Conservation (phyloP, 2,797 vertebrate genomes). For the Eulemur albifrons region DNA sequence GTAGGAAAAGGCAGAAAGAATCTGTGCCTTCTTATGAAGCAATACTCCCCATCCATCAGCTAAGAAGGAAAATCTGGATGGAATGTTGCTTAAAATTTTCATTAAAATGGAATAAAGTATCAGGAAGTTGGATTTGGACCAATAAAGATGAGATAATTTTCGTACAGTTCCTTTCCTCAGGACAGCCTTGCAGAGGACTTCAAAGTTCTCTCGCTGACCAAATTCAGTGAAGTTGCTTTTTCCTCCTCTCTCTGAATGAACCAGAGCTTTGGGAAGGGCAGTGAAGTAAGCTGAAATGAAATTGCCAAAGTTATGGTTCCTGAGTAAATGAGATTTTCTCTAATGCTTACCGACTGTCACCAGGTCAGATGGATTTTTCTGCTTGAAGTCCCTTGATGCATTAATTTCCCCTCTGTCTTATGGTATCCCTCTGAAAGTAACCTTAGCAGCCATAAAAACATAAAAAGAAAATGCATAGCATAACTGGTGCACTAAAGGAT, state of each 20-base stretch:
- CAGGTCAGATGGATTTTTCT: constrained; percentile 75
- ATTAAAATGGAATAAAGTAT: constrained; percentile 48
- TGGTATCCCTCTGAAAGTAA: constrained; percentile 52
- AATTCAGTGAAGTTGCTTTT: constrained; percentile 48
- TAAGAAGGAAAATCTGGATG: constrained; percentile 37
- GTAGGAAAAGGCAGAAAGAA: constrained; percentile 32
- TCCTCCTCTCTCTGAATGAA: constrained; percentile 56
- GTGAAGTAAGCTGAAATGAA: constrained; percentile 71
- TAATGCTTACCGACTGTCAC: constrained; percentile 76
- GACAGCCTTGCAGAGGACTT: constrained; percentile 4
- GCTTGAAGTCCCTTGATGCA: constrained; percentile 65
- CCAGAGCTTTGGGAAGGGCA: constrained; percentile 57
- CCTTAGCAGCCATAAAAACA: constrained; percentile 18
- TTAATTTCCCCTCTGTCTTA: constrained; percentile 65
- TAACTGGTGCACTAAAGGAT: constrained; percentile 24
- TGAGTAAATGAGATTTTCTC: constrained; percentile 76
- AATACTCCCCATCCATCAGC: background rate
- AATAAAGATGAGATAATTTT: constrained; percentile 40
- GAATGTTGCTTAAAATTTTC: constrained; percentile 44
- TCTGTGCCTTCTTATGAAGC: background rate
- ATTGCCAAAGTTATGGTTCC: constrained; percentile 73
- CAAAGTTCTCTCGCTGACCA: constrained; percentile 48
- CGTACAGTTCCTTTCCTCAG: constrained; percentile 10
- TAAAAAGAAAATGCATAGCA: constrained; percentile 53
- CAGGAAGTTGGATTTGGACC: constrained; percentile 33